A percentile compares a stretch with the other conserved stretches of the same genome.
phyloP scores from a whole-genome alignment of 2,888 invertebrate genomes.

The Clostera curtula region DNA sequence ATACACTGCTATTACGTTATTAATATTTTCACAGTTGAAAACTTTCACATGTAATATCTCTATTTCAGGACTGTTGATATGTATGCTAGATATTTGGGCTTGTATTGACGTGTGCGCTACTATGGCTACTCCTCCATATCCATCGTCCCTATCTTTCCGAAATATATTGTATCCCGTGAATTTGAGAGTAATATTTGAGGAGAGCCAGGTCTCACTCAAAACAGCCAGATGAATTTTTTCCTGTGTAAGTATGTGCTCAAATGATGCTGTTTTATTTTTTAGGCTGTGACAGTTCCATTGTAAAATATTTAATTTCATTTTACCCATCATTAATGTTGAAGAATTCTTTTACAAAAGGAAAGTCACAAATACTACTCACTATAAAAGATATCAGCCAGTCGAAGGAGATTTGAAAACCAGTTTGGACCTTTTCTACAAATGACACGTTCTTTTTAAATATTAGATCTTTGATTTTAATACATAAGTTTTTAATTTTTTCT shows the following conservation, averaged over 20 bases:
- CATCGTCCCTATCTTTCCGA: conserved; percentile 9
- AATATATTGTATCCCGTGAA: conserved; percentile 9
- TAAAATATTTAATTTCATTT: background rate
- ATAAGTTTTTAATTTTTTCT: no score
- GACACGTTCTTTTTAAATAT: no score
- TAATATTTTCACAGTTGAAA: conserved; percentile 7
- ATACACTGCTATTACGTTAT: conserved; percentile 9
- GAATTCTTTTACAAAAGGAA: background rate
- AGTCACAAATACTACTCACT: background rate
- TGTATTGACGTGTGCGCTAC: conserved; percentile 7
- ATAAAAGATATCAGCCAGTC: background rate
- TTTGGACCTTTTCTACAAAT: no score
- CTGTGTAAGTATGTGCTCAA: conserved; percentile 4
- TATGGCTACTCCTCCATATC: conserved; percentile 13
- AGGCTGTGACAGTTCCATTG: conserved; percentile 1
- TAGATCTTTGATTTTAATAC: no score
- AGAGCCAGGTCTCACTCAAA: conserved; percentile 9
- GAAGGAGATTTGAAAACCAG: no score
- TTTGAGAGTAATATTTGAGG: conserved; percentile 2
- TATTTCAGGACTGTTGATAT: conserved; percentile 4
- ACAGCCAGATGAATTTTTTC: conserved; percentile 9
- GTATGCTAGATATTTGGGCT: background rate
- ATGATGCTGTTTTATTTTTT: conserved; percentile 4
- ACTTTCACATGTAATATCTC: conserved; percentile 6
- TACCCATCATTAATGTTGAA: background rate